Evolutionary conservation across 92 coral and sea anemone genomes (phyloP), one percentile per base, ranked within the genome.

Genomic region (Scolanthus callimorphus): DNA sequence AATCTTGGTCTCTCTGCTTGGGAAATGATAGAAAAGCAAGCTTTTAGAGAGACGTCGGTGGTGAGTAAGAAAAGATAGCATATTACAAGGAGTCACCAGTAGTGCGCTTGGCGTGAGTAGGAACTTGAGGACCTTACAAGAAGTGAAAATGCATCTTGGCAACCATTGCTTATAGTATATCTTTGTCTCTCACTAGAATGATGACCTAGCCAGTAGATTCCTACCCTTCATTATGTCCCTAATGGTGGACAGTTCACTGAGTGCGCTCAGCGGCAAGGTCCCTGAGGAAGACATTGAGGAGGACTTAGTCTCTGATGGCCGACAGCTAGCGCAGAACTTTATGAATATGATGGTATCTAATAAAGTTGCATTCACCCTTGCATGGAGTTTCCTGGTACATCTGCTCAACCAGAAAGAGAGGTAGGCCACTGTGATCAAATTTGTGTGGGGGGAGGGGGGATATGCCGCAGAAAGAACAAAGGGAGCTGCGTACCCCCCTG

Each of bases 1-100:
- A 90, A 86, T 67, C 84, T 94, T 43, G 99, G 99, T 17, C 84
- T 89, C 30, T 83, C 96, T 59, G 99, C 99, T 9, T 94, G 99
- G 99, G 74, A 86, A 27, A 94, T 88, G 96, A 94, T 94, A 55
- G 88, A 86, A 20, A 89, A 85, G 45, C 99, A 94, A 25, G 83
- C 82, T 21, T 94, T 94, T 55, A 89, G 74, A 55, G 99, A 94
- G 51, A 55, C 56, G 23, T 77, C 85, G 19, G 62, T 89, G 96
- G 99, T 94, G 67, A 70, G 92, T 29, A 1, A 34, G n/a, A n/a
- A n/a, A n/a, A n/a, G n/a, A n/a, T n/a, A n/a, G n/a, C n/a, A n/a
- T n/a, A n/a, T n/a, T n/a, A n/a, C n/a, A n/a, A n/a, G n/a, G n/a
- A n/a, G n/a, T n/a, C n/a, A n/a, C n/a, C n/a, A n/a, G n/a, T n/a